phyloP scores from a whole-genome alignment of 2,797 vertebrate species.

The Clarias laeviceps region DNA sequence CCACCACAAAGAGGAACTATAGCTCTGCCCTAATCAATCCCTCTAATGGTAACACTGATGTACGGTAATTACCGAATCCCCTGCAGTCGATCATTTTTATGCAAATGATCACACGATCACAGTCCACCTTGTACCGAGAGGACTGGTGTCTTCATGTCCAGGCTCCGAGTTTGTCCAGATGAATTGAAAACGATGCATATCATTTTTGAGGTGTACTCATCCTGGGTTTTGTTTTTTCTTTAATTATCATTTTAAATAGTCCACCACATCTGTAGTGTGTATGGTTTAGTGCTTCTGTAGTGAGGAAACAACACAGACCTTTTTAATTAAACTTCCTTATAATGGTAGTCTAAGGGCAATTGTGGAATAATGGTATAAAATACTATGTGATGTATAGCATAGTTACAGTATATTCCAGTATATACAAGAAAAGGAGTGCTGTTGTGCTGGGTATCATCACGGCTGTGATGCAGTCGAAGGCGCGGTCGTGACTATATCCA shows the following conservation, averaged over 20 bases:
- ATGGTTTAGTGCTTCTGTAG: neutral
- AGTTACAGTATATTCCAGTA: too few species aligned
- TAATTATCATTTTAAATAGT: neutral
- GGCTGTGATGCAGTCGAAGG: too few species aligned
- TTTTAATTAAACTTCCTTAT: neutral
- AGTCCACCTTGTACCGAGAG: neutral
- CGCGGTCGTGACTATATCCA: too few species aligned
- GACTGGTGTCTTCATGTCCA: neutral
- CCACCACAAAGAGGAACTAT: constrained; percentile 72
- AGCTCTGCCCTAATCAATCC: constrained; percentile 93
- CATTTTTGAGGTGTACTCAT: neutral
- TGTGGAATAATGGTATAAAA: neutral
- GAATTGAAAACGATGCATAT: neutral
- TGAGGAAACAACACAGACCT: neutral
- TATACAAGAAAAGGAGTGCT: too few species aligned
- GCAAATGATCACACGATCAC: constrained; percentile 86
- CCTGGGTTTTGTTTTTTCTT: neutral
- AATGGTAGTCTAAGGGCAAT: neutral
- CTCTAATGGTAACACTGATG: constrained; percentile 88
- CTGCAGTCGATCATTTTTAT: constrained; percentile 90
- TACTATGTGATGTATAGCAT: too few species aligned
- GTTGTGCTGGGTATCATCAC: too few species aligned
- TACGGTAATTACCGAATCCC: constrained; percentile 88
- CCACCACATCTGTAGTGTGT: neutral
- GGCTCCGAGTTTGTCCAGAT: neutral